Evolutionary conservation across 2,113 vertebrate species (phyloP).

Genomic region (Pachycephala philippinensis): DNA sequence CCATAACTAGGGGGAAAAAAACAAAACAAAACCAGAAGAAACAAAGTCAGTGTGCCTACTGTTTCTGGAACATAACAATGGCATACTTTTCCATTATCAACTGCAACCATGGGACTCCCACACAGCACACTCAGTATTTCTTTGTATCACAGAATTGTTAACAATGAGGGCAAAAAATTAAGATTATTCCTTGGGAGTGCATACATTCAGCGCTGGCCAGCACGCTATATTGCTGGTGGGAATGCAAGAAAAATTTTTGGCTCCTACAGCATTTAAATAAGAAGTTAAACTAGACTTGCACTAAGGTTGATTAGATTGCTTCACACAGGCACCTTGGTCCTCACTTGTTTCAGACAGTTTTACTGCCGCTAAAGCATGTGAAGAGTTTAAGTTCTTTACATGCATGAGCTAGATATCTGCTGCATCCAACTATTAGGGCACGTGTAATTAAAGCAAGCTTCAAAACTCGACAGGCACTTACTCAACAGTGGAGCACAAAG

Average conservation of each 20-base stretch:
- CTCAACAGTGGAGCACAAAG: conserved; percentile 65
- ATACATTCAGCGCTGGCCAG: background rate
- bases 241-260: background rate
- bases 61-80: background rate
- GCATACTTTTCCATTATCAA: background rate
- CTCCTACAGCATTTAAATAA: background rate
- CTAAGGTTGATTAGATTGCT: background rate
- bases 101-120: background rate
- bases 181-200: background rate
- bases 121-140: background rate
- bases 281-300: background rate
- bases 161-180: background rate
- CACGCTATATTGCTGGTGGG: background rate
- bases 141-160: background rate
- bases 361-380: background rate
- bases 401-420: background rate
- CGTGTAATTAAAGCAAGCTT: background rate
- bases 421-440: background rate
- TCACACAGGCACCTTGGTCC: background rate
- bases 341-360: background rate
- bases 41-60: background rate
- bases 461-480: conserved; percentile 53
- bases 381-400: background rate
- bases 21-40: background rate
- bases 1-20: conserved; percentile 7